Evolutionary conservation across 1,140 invertebrate species (phyloP).

Genomic region (Apis cerana): DNA sequence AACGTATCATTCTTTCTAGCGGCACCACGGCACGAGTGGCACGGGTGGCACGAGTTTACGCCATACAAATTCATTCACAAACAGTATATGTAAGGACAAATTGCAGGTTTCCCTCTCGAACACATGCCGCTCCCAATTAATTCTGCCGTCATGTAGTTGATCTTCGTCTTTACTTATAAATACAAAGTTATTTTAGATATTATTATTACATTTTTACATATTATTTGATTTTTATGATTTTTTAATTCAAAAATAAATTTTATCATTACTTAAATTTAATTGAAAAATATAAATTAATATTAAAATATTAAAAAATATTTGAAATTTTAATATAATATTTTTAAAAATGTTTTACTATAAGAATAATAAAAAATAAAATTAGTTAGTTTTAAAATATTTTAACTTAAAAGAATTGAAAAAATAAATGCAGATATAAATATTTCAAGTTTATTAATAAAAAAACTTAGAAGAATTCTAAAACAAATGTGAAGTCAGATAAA

Average conservation of each 20-base stretch:
- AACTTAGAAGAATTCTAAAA: neutral
- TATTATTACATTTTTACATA: neutral
- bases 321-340: too few relatives aligned
- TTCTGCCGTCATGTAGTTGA: neutral
- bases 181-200: neutral
- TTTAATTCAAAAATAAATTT: neutral
- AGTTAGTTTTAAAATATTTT: neutral
- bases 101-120: conserved; percentile 27
- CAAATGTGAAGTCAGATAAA: conserved; percentile 12
- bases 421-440: neutral
- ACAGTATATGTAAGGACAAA: neutral
- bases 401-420: neutral
- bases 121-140: conserved; percentile 1
- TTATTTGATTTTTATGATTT: too few relatives aligned
- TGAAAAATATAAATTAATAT: neutral
- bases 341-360: neutral
- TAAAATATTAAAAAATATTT: neutral
- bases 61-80: conserved; percentile 37
- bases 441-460: neutral
- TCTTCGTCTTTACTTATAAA: neutral
- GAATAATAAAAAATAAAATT: neutral
- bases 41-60: conserved; percentile 25
- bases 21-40: conserved; percentile 24
- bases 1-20: conserved; percentile 38
- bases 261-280: neutral